A percentile compares a stretch with the other conserved stretches of the same genome.
These are phyloP conservation scores for Holothuria scabra DNA, from an alignment of 53 echinoderm and acorn worm genomes.

Conservation along the genomic window DNA sequence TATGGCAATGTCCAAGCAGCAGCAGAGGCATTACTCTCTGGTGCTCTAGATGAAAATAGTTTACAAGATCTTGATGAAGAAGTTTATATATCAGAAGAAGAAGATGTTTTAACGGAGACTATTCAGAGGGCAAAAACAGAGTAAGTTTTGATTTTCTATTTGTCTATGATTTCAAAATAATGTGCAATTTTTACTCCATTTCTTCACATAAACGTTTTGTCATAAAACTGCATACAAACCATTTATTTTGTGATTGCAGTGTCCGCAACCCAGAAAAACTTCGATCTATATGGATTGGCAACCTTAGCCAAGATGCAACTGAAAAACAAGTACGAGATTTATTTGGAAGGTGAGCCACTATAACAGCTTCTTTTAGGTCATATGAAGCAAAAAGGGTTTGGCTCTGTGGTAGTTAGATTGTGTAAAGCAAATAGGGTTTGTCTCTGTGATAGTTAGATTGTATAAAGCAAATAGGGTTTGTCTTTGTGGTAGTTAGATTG, in stretches of 20 bases:
- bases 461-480: no score
- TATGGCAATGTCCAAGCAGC: slow-evolving; percentile 83
- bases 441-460: no score
- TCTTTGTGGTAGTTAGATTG: no score
- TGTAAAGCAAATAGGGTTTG: no score
- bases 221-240: no score
- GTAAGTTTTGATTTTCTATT: slow-evolving; percentile 59
- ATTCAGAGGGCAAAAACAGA: slow-evolving; percentile 86
- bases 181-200: no score
- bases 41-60: slow-evolving; percentile 40
- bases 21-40: slow-evolving; percentile 76
- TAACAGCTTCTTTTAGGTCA: no score
- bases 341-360: slow-evolving; percentile 85
- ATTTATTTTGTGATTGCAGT: slow-evolving; percentile 49
- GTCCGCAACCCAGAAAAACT: slow-evolving; percentile 84
- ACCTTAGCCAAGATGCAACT: slow-evolving; percentile 80
- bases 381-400: no score
- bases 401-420: no score
- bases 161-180: background rate
- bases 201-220: no score
- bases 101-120: slow-evolving; percentile 86
- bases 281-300: slow-evolving; percentile 92
- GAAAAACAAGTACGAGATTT: slow-evolving; percentile 88
- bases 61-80: slow-evolving; percentile 72
- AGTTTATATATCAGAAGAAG: slow-evolving; percentile 94